Evolutionary conservation across 2,113 vertebrate species (phyloP).

Genomic region (Megaceryle torquata): DNA sequence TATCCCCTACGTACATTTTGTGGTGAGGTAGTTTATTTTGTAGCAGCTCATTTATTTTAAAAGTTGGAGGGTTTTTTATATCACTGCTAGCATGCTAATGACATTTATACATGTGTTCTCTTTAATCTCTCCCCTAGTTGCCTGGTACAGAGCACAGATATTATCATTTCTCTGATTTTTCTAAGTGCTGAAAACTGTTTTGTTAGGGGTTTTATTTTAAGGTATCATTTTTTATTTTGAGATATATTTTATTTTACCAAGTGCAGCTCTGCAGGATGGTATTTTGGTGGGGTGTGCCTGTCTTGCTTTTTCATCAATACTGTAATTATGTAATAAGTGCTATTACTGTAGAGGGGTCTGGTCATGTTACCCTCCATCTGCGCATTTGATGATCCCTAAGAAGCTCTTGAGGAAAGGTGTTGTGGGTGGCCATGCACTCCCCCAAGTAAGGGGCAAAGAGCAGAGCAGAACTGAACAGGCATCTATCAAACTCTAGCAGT

Average conservation of each 20-base stretch:
- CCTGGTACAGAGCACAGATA: conserved; percentile 13
- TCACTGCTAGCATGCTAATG: conserved; percentile 68
- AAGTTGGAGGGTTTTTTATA: conserved; percentile 69
- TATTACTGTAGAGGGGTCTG: neutral
- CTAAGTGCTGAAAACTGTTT: conserved; percentile 13
- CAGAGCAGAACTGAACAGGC: neutral
- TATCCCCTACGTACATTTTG: conserved; percentile 77
- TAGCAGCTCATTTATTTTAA: conserved; percentile 80
- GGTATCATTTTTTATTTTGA: conserved; percentile 35
- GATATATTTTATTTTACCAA: neutral
- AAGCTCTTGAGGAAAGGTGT: neutral
- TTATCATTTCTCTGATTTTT: neutral
- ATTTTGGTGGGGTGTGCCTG: neutral
- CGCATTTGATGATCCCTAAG: neutral
- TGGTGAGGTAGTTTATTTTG: conserved; percentile 74
- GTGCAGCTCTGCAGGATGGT: neutral
- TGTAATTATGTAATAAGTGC: neutral
- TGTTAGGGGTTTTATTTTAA: neutral
- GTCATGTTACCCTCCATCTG: neutral
- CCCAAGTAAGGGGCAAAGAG: neutral
- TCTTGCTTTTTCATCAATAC: neutral
- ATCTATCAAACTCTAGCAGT: fast-evolving
- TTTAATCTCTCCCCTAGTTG: conserved; percentile 59
- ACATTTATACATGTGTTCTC: conserved; percentile 62
- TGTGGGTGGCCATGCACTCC: fast-evolving